Evolutionary conservation across 1,140 invertebrate species (phyloP).

Genomic region (Drosophila asahinai): DNA sequence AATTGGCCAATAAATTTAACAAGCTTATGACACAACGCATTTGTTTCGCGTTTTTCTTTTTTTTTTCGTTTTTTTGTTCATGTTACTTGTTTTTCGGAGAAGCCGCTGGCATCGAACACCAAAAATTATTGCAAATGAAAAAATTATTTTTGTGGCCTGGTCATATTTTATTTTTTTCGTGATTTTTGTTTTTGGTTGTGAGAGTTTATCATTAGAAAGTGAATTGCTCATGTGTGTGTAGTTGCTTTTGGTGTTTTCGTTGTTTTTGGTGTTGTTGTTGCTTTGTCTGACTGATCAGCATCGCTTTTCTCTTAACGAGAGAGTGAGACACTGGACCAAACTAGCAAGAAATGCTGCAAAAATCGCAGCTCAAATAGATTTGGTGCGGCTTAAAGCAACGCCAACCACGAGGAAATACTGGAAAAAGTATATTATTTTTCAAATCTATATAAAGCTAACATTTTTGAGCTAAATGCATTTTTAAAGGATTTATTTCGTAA

Average conservation of each 20-base stretch:
- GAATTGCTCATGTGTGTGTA: conserved; percentile 36
- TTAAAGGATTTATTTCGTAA: too few species aligned
- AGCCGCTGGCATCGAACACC: conserved; percentile 32
- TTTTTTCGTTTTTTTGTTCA: conserved; percentile 4
- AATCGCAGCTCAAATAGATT: conserved; percentile 59
- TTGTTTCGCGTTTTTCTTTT: conserved; percentile 21
- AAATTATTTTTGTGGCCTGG: conserved; percentile 32
- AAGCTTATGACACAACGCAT: conserved; percentile 42
- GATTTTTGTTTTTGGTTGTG: conserved; percentile 24
- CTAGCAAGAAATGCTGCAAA: conserved; percentile 22
- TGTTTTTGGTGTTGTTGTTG: conserved; percentile 23
- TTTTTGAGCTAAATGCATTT: too few species aligned
- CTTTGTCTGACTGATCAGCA: conserved; percentile 34
- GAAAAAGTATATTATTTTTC: not conserved
- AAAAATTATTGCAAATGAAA: conserved; percentile 52
- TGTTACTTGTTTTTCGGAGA: conserved; percentile 1
- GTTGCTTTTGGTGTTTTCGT: not conserved
- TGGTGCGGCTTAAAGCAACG: conserved; percentile 28
- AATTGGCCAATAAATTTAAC: conserved; percentile 48
- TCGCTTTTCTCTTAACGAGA: conserved; percentile 55
- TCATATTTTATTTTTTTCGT: conserved; percentile 37
- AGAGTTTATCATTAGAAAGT: conserved; percentile 56
- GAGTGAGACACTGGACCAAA: conserved; percentile 31
- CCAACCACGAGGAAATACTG: conserved; percentile 5
- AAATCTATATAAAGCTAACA: not conserved